Evolutionary conservation across 37 sponge, comb jelly and placozoan species (phyloP), one percentile per base, ranked within the genome.

Genomic region (Theonella swinhoei): DNA sequence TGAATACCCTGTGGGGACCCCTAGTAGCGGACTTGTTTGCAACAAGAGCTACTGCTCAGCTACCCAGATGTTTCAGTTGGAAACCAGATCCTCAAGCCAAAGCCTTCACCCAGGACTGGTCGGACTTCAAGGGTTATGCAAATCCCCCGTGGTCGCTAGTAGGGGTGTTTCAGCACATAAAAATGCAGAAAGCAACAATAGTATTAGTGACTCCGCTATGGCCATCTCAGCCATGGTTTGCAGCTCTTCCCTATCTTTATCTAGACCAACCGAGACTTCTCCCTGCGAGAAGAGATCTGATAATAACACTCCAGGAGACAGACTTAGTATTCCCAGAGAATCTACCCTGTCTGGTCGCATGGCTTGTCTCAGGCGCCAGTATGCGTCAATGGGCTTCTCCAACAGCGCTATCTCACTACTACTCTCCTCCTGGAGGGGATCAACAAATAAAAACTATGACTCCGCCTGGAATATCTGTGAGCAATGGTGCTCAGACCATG

Each of bases 11-110:
- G 5, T 33, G 5, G 39, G 80, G 80, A 2, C 58, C 29, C 17
- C 63, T 31, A 47, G 9, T 9, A 2, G 23, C 66, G 36, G 80
- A 80, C 60, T 47, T 68, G 54, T 80, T 80, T 80, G 80, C 80
- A 39, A 39, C 80, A 8, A n/a, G 80, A 17, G 40, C 64, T 1
- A 84, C 78, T 39, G 7, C 39, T 17, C 68, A 84, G 69, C 58
- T 80, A 42, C 63, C 11, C 3, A 4, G 39, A 9, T 77, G 23
- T 39, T 11, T 77, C 31, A 79, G 80, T 31, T 65, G 68, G 69
- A 19, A 31, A 22, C 80, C 80, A 79, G 69, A 79, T 25, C 69
- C 80, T 24, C 3, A 23, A 3, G 68, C 80, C 5, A 14, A 34
- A 47, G 54, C 80, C 25, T 59, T 66, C 11, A 4, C 4, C 20